A percentile compares a stretch with the other conserved stretches of the same genome.
Conservation (phyloP, 2,888 invertebrate species). For the Drosophila meridionalis region DNA sequence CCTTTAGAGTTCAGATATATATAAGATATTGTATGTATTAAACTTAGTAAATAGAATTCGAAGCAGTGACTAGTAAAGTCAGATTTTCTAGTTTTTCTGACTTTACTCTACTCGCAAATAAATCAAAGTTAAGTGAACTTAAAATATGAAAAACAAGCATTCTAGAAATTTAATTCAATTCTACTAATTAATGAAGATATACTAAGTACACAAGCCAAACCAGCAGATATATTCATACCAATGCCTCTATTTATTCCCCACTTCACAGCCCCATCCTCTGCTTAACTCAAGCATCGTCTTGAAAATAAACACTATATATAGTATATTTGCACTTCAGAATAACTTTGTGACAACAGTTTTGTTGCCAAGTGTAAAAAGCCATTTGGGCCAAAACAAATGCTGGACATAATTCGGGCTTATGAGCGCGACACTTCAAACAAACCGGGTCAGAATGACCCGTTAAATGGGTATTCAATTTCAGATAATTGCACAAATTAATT, state of each 20-base stretch:
- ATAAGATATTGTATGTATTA: neutral
- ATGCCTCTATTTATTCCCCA: neutral
- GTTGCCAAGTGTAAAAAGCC: neutral
- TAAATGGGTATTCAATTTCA: conserved; percentile 73
- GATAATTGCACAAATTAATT: conserved; percentile 74
- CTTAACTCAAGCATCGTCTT: neutral
- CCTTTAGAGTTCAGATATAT: neutral
- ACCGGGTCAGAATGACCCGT: conserved; percentile 49
- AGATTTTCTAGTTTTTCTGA: neutral
- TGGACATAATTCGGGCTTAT: conserved; percentile 2
- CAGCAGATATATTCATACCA: neutral
- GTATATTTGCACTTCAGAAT: neutral
- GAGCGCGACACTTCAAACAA: conserved; percentile 7
- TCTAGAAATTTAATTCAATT: neutral
- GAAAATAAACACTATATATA: neutral
- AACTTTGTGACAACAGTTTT: neutral
- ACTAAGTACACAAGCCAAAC: neutral
- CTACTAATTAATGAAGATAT: neutral
- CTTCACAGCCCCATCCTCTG: neutral
- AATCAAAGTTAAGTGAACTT: neutral
- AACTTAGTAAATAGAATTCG: neutral
- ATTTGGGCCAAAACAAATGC: neutral
- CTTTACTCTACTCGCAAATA: neutral
- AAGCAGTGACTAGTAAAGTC: neutral
- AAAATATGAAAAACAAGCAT: neutral